These are phyloP conservation scores for Drepanosiphum platanoidis DNA, from an alignment of 2,888 invertebrate genomes.

Conservation along the genomic window DNA sequence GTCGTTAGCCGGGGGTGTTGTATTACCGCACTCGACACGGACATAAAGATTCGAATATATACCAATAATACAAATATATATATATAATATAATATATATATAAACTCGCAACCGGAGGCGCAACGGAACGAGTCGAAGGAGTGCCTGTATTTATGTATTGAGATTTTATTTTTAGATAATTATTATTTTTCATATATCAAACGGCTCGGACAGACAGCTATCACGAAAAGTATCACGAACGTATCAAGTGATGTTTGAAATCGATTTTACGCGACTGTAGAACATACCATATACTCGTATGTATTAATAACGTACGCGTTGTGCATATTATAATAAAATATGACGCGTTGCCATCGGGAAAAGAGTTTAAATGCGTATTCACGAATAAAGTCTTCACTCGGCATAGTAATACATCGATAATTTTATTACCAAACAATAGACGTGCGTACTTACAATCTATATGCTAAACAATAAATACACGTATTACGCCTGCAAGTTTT, in stretches of 20 bases:
- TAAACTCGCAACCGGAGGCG: neutral
- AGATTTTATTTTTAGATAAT: conserved; percentile 33
- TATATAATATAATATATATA: no score
- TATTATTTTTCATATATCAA: conserved; percentile 24
- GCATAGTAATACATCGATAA: neutral
- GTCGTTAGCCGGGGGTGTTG: neutral
- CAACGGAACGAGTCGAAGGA: conserved; percentile 7
- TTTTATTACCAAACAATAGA: neutral
- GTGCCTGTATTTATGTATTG: neutral
- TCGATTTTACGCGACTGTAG: conserved; percentile 18
- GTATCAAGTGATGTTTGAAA: conserved; percentile 25
- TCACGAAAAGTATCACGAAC: conserved; percentile 29
- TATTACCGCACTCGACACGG: neutral
- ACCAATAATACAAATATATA: no score
- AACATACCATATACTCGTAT: no score
- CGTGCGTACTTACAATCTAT: neutral
- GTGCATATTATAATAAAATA: neutral
- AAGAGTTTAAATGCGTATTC: neutral
- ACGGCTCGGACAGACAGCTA: neutral
- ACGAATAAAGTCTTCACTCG: neutral
- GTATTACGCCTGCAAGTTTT: no score
- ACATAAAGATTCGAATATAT: no score
- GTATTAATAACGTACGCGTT: neutral
- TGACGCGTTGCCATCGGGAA: neutral
- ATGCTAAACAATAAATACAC: no score